These are phyloP conservation scores for Callipepla squamata DNA, from an alignment of 2,113 vertebrate genomes.

Conservation along the genomic window DNA sequence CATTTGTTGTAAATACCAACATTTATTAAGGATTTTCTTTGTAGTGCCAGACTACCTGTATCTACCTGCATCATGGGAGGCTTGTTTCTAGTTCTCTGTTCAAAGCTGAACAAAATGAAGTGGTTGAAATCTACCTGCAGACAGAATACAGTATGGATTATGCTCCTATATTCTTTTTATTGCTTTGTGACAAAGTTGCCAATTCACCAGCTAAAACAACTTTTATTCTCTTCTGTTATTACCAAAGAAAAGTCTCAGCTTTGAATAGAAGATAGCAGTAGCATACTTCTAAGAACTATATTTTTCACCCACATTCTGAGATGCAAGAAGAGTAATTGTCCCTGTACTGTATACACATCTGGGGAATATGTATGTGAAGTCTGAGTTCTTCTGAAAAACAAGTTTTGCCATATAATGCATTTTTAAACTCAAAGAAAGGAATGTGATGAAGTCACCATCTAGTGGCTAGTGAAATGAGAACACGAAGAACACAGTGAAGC, in stretches of 20 bases:
- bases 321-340: not conserved
- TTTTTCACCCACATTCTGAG: not conserved
- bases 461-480: not conserved
- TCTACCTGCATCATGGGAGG: not conserved
- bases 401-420: not conserved
- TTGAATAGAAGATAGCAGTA: not conserved
- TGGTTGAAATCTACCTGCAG: not conserved
- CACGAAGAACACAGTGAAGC: not conserved
- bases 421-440: not conserved
- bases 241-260: not conserved
- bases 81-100: not conserved
- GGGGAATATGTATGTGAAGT: not conserved
- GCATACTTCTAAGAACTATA: not conserved
- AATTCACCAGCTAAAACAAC: not conserved
- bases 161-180: not conserved
- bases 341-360: accelerated
- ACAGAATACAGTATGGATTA: not conserved
- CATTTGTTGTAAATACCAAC: not conserved
- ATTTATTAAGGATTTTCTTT: not conserved
- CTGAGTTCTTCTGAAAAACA: not conserved
- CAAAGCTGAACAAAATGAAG: not conserved
- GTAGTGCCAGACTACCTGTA: accelerated
- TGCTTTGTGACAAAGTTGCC: not conserved
- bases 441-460: constrained; percentile 2
- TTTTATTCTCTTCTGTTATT: not conserved